phyloP scores from a whole-genome alignment of 2,113 vertebrate genomes.

The Plectropomus leopardus region DNA sequence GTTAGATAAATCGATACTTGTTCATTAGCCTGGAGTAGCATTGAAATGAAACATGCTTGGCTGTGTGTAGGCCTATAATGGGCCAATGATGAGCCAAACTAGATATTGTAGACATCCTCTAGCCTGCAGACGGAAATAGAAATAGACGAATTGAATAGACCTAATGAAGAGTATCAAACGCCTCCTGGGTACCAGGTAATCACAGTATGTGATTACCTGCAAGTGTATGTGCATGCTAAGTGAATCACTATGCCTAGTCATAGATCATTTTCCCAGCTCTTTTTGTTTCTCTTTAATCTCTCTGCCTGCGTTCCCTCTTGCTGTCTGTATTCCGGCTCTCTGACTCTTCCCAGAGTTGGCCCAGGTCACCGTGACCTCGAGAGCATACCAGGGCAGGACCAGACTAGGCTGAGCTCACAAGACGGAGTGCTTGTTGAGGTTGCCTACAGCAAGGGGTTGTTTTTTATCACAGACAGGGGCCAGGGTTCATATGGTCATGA shows the following conservation, averaged over 20 bases:
- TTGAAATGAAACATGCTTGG: slow-evolving; percentile 64
- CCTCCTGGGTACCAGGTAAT: slow-evolving; percentile 57
- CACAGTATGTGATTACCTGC: slow-evolving; percentile 52
- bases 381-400: slow-evolving; percentile 37
- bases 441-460: neutral
- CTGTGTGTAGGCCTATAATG: slow-evolving; percentile 59
- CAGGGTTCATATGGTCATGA: too few relatives aligned
- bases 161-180: slow-evolving; percentile 55
- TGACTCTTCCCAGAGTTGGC: slow-evolving; percentile 9
- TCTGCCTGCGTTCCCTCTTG: slow-evolving; percentile 1
- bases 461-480: slow-evolving; percentile 10
- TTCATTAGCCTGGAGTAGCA: slow-evolving; percentile 71
- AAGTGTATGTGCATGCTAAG: slow-evolving; percentile 43
- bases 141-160: slow-evolving; percentile 48
- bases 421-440: slow-evolving; percentile 6
- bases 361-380: slow-evolving; percentile 48
- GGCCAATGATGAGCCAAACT: slow-evolving; percentile 61
- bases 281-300: slow-evolving; percentile 19
- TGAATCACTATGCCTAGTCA: slow-evolving; percentile 31
- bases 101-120: slow-evolving; percentile 59
- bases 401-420: slow-evolving; percentile 26
- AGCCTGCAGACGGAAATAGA: slow-evolving; percentile 55
- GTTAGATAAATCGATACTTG: slow-evolving; percentile 75
- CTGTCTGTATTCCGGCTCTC: slow-evolving; percentile 15
- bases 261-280: slow-evolving; percentile 35